These are phyloP conservation scores for Carapus acus DNA, from an alignment of 2,797 vertebrate genomes.

Conservation along the genomic window DNA sequence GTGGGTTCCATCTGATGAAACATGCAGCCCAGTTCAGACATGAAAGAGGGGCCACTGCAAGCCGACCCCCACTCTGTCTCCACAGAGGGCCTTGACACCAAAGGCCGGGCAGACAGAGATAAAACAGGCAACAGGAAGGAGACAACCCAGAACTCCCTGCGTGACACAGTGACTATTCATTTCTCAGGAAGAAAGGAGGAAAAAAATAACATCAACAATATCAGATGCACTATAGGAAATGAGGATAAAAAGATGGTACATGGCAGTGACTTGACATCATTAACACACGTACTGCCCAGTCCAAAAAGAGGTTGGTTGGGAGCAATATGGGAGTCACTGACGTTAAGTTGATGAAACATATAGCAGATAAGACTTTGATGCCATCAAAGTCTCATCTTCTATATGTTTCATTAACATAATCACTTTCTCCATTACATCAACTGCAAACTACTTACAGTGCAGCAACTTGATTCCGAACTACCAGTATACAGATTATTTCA, in stretches of 20 bases:
- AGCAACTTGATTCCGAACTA: too few relatives aligned
- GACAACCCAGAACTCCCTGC: constrained; percentile 63
- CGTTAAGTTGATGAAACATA: constrained; percentile 11
- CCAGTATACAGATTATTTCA: too few relatives aligned
- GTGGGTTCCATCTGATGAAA: too few relatives aligned
- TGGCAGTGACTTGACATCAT: constrained; percentile 49
- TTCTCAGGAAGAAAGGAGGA: constrained; percentile 66
- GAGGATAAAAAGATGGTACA: constrained; percentile 9
- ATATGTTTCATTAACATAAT: too few relatives aligned
- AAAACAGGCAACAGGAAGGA: constrained; percentile 74
- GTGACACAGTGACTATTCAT: constrained; percentile 68
- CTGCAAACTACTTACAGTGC: too few relatives aligned
- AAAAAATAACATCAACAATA: constrained; percentile 72
- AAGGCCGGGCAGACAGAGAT: constrained; percentile 63
- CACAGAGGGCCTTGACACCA: constrained; percentile 46
- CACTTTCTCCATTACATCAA: too few relatives aligned
- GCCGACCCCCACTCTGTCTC: constrained; percentile 15
- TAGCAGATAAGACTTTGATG: constrained; percentile 6
- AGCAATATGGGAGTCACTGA: too few relatives aligned
- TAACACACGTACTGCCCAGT: constrained; percentile 28
- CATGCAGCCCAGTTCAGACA: not conserved
- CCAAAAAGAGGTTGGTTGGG: constrained; percentile 13
- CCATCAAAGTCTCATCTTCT: too few relatives aligned
- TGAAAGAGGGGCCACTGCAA: constrained; percentile 25
- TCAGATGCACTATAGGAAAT: constrained; percentile 54